Conservation (phyloP, 2,888 invertebrate species). For the Tanypteryx hageni region DNA sequence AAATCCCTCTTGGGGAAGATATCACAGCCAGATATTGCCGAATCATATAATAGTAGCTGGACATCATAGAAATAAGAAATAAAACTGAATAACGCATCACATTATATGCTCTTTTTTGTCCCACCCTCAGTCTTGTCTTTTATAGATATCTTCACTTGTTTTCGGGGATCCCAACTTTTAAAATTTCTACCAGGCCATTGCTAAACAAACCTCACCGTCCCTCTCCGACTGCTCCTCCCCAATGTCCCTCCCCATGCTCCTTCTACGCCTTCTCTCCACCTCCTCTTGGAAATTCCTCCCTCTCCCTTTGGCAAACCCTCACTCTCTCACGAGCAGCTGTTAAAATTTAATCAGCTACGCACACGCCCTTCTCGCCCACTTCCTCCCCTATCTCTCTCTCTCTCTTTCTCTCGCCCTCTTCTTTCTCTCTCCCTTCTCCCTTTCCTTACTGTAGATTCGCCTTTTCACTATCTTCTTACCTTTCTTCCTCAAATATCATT, state of each 20-base stretch:
- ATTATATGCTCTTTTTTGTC: too few relatives aligned
- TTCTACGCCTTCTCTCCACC: not conserved
- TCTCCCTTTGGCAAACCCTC: not conserved
- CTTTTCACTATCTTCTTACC: too few relatives aligned
- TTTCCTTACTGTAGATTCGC: too few relatives aligned
- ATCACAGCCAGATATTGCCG: too few relatives aligned
- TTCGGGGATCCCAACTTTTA: not conserved
- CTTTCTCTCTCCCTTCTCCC: too few relatives aligned
- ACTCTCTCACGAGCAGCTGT: not conserved
- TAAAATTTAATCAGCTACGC: constrained; percentile 35
- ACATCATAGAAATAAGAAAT: too few relatives aligned
- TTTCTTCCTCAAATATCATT: too few relatives aligned
- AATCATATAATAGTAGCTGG: too few relatives aligned
- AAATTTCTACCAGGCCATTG: not conserved
- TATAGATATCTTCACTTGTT: not conserved
- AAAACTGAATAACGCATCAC: too few relatives aligned
- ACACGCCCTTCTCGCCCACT: not conserved
- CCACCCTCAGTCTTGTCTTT: not conserved
- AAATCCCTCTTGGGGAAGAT: too few relatives aligned
- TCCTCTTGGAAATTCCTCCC: not conserved
- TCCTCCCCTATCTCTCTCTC: not conserved
- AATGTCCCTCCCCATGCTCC: not conserved
- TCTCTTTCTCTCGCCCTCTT: not conserved
- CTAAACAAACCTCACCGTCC: not conserved
- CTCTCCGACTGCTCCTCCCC: not conserved